phyloP scores from a whole-genome alignment of 2,888 invertebrate genomes.

The Hemaris fuciformis region DNA sequence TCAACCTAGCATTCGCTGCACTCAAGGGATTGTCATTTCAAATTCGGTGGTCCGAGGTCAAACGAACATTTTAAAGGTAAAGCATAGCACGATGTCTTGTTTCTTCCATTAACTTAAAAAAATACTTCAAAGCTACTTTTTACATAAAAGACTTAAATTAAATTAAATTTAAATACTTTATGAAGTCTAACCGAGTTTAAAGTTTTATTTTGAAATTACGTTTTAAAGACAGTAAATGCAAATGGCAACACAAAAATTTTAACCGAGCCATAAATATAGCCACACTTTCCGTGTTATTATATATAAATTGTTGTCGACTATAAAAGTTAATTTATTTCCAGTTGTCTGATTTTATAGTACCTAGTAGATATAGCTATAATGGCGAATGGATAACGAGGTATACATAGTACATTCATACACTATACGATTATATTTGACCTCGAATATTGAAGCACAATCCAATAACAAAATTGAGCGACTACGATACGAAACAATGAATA shows the following conservation, averaged over 20 bases:
- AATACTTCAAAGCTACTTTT: neutral
- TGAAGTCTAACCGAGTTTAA: too few relatives aligned
- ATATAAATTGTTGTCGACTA: constrained; percentile 15
- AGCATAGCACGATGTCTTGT: neutral
- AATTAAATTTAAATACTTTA: too few relatives aligned
- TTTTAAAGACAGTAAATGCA: too few relatives aligned
- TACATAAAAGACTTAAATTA: too few relatives aligned
- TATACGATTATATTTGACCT: constrained; percentile 8
- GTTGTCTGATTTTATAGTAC: constrained; percentile 12
- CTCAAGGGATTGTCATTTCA: constrained; percentile 11
- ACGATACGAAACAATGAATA: neutral
- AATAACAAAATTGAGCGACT: neutral
- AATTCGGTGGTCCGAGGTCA: constrained; percentile 9
- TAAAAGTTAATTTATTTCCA: constrained; percentile 20
- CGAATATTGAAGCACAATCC: neutral
- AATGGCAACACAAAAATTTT: too few relatives aligned
- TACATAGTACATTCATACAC: neutral
- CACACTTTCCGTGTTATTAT: neutral
- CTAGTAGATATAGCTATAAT: neutral
- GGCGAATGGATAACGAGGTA: neutral
- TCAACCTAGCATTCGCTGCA: constrained; percentile 7
- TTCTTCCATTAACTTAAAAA: neutral
- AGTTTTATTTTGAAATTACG: too few relatives aligned
- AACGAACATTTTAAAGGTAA: neutral
- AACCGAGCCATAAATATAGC: too few relatives aligned